phyloP scores from a whole-genome alignment of 1,140 invertebrate species.

The Apis dorsata region DNA sequence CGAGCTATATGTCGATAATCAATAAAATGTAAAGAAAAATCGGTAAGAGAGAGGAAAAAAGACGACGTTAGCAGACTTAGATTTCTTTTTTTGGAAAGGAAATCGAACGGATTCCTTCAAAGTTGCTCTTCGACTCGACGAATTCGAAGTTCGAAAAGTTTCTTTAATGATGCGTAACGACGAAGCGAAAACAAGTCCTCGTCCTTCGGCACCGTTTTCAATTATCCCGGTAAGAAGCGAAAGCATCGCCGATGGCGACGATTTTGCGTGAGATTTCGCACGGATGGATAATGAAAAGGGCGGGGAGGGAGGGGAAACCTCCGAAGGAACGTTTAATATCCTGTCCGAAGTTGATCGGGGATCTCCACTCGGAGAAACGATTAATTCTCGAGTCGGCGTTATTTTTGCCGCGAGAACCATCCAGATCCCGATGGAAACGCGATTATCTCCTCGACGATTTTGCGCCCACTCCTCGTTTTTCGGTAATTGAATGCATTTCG shows the following conservation, averaged over 20 bases:
- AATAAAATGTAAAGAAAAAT: no score
- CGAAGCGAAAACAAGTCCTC: conserved; percentile 17
- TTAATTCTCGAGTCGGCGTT: conserved; percentile 50
- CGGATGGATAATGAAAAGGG: conserved; percentile 24
- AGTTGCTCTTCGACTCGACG: neutral
- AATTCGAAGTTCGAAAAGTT: neutral
- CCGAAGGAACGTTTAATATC: conserved; percentile 54
- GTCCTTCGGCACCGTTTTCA: conserved; percentile 1
- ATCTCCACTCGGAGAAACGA: conserved; percentile 19
- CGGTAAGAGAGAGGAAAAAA: no score
- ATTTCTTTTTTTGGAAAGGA: neutral
- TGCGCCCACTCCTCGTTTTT: neutral
- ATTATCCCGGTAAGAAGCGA: conserved; percentile 28
- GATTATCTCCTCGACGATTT: conserved; percentile 52
- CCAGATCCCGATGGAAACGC: conserved; percentile 35
- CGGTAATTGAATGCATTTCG: conserved; percentile 6
- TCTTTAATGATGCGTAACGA: neutral
- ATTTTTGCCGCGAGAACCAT: conserved; percentile 24
- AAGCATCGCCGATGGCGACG: neutral
- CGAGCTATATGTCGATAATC: no score
- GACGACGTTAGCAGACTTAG: no score
- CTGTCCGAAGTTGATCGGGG: neutral
- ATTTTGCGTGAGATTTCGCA: conserved; percentile 7
- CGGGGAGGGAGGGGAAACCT: neutral
- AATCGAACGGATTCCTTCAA: neutral